phyloP scores from a whole-genome alignment of 2,888 invertebrate species.

The Synergus laeviventris region DNA sequence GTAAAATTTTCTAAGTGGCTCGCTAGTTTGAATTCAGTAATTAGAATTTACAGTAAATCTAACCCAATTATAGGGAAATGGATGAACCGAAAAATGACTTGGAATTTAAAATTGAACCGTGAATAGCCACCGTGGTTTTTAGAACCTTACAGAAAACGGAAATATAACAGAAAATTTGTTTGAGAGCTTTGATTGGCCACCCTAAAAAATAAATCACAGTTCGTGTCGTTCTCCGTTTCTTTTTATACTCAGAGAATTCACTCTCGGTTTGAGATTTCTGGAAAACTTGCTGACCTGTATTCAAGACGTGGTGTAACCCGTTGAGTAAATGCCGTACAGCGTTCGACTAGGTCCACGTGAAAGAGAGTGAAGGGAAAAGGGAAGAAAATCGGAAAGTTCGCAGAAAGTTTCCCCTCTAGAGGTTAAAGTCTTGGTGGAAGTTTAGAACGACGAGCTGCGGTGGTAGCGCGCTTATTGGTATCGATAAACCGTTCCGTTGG shows the following conservation, averaged over 20 bases:
- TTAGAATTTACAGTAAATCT: not conserved
- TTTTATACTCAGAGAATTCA: not conserved
- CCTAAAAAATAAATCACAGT: not conserved
- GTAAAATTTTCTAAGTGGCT: conserved; percentile 17
- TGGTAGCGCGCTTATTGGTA: conserved; percentile 62
- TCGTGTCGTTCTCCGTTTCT: not conserved
- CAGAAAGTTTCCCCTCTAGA: conserved; percentile 13
- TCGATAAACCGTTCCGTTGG: conserved; percentile 64
- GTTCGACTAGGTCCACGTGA: conserved; percentile 7
- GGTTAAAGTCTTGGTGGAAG: conserved; percentile 45
- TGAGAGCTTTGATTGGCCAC: not conserved
- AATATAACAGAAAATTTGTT: not conserved
- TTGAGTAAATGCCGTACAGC: conserved; percentile 44
- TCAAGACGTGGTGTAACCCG: conserved; percentile 37
- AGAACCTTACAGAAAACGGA: too few species aligned
- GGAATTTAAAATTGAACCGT: too few species aligned
- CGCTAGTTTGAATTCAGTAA: conserved; percentile 3
- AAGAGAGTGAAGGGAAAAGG: conserved; percentile 33
- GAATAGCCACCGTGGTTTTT: not conserved
- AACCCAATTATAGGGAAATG: conserved; percentile 1
- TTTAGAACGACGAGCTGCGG: conserved; percentile 53
- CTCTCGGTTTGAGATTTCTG: not conserved
- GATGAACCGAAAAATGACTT: not conserved
- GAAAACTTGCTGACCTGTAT: conserved; percentile 26
- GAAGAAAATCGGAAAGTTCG: conserved; percentile 37